Evolutionary conservation across 2,888 invertebrate genomes (phyloP).

Genomic region (Ennomos fuscantarius): DNA sequence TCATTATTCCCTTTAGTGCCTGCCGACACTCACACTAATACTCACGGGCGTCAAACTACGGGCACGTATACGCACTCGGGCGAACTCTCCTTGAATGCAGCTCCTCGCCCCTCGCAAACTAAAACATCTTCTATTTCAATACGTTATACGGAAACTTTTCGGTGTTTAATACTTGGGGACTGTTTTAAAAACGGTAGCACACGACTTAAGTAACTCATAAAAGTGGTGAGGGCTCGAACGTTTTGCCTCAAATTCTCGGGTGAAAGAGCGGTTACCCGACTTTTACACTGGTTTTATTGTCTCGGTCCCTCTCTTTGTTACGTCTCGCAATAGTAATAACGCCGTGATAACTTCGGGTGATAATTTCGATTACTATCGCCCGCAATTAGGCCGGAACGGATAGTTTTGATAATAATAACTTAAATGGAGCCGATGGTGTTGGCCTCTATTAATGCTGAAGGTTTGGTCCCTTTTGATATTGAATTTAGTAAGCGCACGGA

Average conservation of each 20-base stretch:
- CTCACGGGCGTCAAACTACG: constrained; percentile 59
- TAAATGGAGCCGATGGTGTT: constrained; percentile 68
- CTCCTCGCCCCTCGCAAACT: constrained; percentile 40
- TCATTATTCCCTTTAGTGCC: constrained; percentile 75
- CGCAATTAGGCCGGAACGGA: constrained; percentile 65
- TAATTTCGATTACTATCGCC: constrained; percentile 57
- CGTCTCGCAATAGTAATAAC: constrained; percentile 77
- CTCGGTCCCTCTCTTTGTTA: constrained; percentile 60
- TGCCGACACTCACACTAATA: constrained; percentile 64
- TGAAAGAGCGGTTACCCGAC: constrained; percentile 72
- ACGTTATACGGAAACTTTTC: constrained; percentile 55
- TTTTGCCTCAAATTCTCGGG: constrained; percentile 44
- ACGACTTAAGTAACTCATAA: constrained; percentile 72
- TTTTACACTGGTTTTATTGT: constrained; percentile 83
- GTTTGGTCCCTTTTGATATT: constrained; percentile 69
- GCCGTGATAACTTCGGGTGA: constrained; percentile 73
- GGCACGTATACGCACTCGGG: constrained; percentile 60
- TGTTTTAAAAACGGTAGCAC: constrained; percentile 69
- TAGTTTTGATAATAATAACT: constrained; percentile 69
- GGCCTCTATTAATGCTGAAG: constrained; percentile 68
- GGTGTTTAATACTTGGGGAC: constrained; percentile 49
- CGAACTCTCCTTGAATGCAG: constrained; percentile 43
- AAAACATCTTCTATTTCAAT: constrained; percentile 61
- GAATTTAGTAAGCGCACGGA: constrained; percentile 66
- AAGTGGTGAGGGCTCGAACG: constrained; percentile 64